Evolutionary conservation across 2,797 vertebrate species (phyloP).

Genomic region (Rallus crepitans): DNA sequence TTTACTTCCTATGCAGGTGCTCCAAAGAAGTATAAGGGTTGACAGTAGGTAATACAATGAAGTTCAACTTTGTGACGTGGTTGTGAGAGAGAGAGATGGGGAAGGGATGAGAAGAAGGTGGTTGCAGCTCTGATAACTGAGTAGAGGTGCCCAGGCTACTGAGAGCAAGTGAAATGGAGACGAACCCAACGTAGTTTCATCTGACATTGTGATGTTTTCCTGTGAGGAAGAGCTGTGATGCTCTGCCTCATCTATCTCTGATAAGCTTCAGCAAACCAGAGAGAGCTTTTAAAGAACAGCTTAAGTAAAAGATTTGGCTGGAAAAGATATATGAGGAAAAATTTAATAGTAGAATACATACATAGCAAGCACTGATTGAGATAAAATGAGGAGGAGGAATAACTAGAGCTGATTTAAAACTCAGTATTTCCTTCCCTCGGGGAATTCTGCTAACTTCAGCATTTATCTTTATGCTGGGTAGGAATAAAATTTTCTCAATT

Average conservation of each 20-base stretch:
- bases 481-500: not conserved
- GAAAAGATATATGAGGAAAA: not conserved
- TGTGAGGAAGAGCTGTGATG: not conserved
- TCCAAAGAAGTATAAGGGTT: not conserved
- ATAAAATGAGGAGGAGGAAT: constrained; percentile 22
- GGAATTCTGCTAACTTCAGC: not conserved
- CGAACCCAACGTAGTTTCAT: not conserved
- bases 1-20: not conserved
- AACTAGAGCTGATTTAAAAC: not conserved
- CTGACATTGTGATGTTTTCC: not conserved
- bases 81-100: not conserved
- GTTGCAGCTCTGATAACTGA: not conserved
- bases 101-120: not conserved
- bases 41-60: not conserved
- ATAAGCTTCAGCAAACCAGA: not conserved
- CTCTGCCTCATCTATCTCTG: not conserved
- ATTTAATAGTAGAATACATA: not conserved
- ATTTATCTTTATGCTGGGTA: not conserved
- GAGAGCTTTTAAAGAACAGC: not conserved
- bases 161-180: not conserved
- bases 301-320: not conserved
- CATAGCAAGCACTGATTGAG: not conserved
- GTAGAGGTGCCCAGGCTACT: not conserved
- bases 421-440: not conserved
- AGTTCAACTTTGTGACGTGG: not conserved